Conservation (phyloP, 2,888 invertebrate species). For the Smittia sp. region DNA sequence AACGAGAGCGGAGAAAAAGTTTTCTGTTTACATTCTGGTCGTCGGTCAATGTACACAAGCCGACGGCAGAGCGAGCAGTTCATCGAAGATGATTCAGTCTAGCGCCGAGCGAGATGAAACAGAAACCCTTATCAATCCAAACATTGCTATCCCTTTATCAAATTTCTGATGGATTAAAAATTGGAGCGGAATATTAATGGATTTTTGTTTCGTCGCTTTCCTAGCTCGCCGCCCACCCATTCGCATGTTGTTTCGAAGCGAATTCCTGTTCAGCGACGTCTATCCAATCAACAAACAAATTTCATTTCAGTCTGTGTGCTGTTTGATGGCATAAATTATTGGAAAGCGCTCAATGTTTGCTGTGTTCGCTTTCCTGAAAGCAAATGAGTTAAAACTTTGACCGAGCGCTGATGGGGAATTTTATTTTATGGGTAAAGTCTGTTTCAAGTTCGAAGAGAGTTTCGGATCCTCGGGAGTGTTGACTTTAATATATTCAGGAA, state of each 20-base stretch:
- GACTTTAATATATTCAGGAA: too few relatives aligned
- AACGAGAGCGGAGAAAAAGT: neutral
- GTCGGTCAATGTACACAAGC: neutral
- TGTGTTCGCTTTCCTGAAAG: neutral
- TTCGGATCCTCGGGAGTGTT: too few relatives aligned
- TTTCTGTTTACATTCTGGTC: slow-evolving; percentile 12
- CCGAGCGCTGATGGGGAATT: too few relatives aligned
- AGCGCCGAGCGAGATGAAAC: neutral
- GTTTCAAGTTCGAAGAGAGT: too few relatives aligned
- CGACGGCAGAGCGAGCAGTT: neutral
- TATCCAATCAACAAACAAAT: slow-evolving; percentile 5
- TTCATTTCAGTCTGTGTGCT: neutral
- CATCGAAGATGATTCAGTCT: neutral
- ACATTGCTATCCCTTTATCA: slow-evolving; percentile 29
- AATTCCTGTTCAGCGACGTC: neutral
- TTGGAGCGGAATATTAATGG: slow-evolving; percentile 39
- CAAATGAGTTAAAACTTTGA: too few relatives aligned
- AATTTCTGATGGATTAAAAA: slow-evolving; percentile 40
- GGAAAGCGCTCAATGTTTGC: neutral
- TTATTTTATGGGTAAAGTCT: too few relatives aligned
- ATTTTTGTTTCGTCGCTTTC: neutral
- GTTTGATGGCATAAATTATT: slow-evolving; percentile 2
- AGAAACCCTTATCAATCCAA: slow-evolving; percentile 33
- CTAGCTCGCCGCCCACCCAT: neutral
- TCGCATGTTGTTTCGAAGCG: neutral